Conservation (phyloP, 2,113 vertebrate species). For the Brachypodius melanocephalos region DNA sequence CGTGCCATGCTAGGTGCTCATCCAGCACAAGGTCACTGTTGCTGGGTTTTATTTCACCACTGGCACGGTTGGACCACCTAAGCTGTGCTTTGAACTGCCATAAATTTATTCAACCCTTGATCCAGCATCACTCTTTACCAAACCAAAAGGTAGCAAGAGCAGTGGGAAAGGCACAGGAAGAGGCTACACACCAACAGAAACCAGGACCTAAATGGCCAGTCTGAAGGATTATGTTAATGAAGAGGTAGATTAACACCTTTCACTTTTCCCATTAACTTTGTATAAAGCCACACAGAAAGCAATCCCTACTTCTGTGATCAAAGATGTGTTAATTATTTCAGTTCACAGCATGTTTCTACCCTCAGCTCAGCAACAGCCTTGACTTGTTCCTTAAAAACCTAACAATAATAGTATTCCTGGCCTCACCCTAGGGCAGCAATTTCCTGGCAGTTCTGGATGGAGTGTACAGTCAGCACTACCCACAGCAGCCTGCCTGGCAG, state of each 20-base stretch:
- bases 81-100: neutral
- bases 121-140: neutral
- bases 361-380: neutral
- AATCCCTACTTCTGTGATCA: neutral
- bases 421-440: neutral
- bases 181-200: neutral
- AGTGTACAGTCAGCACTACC: slow-evolving; percentile 30
- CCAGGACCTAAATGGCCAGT: neutral
- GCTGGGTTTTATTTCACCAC: neutral
- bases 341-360: neutral
- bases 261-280: neutral
- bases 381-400: neutral
- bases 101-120: neutral
- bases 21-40: neutral
- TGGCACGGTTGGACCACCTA: neutral
- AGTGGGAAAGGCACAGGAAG: neutral
- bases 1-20: accelerated
- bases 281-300: neutral
- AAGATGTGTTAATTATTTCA: neutral
- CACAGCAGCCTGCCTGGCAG: slow-evolving; percentile 38
- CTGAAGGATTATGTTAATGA: neutral
- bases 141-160: neutral
- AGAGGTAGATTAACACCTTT: neutral
- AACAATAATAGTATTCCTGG: neutral
- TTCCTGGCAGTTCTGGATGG: neutral